These are phyloP conservation scores for Agriopis marginaria DNA, from an alignment of 2,888 invertebrate genomes.

Conservation along the genomic window DNA sequence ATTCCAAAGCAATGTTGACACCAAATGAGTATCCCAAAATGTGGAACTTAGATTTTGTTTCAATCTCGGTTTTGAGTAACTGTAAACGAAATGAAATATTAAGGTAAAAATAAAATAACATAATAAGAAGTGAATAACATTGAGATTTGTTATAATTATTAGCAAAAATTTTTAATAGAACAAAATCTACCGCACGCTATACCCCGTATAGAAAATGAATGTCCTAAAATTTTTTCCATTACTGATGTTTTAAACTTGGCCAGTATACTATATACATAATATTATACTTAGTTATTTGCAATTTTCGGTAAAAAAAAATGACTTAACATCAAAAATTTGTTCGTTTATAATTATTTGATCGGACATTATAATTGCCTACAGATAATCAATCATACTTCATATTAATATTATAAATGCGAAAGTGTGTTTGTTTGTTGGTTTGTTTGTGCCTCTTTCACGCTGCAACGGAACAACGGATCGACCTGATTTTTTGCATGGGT, in stretches of 20 bases:
- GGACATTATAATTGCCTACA: constrained; percentile 4
- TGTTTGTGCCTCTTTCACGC: too few species aligned
- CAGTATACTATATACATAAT: constrained; percentile 18
- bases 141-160: too few species aligned
- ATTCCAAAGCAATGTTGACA: constrained; percentile 65
- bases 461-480: too few species aligned
- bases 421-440: too few species aligned
- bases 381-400: constrained; percentile 39
- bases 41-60: constrained; percentile 55
- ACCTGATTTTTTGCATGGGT: too few species aligned
- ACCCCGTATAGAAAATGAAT: constrained; percentile 18
- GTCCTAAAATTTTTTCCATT: constrained; percentile 29
- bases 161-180: not conserved
- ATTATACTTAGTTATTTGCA: too few species aligned
- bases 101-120: not conserved
- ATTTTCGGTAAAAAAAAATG: too few species aligned
- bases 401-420: not conserved
- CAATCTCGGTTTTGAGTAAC: constrained; percentile 51
- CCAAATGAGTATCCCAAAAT: constrained; percentile 66
- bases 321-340: too few species aligned
- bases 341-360: constrained; percentile 20
- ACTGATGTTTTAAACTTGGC: constrained; percentile 24
- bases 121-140: too few species aligned
- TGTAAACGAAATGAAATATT: constrained; percentile 6
- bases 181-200: constrained; percentile 6